Percentiles rank a stretch among this genome's conserved stretches.
These are phyloP conservation scores for Ormyrus pomaceus DNA, from an alignment of 2,888 invertebrate species.

Conservation along the genomic window DNA sequence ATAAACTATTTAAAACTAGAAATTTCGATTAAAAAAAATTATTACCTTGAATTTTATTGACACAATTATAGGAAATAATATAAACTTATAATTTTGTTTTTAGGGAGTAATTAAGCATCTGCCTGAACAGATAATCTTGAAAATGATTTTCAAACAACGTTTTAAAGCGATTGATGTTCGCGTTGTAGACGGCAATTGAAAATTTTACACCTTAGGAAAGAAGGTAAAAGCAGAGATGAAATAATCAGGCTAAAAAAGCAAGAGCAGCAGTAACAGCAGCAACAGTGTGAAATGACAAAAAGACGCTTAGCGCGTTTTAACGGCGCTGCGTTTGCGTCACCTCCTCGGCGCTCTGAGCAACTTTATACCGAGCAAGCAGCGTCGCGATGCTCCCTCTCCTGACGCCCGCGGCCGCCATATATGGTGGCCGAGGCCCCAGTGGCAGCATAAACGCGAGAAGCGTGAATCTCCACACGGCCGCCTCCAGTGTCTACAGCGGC, in stretches of 20 bases:
- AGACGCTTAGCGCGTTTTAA: neutral
- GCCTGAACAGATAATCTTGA: too few species aligned
- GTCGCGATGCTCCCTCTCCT: conserved; percentile 67
- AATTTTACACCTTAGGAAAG: neutral
- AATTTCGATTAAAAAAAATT: too few species aligned
- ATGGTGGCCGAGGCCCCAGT: conserved; percentile 66
- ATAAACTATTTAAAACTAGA: too few species aligned
- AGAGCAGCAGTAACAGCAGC: neutral
- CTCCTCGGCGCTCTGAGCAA: conserved; percentile 58
- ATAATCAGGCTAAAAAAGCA: neutral
- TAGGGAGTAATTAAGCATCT: neutral
- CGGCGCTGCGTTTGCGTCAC: conserved; percentile 27
- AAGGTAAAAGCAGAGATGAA: neutral
- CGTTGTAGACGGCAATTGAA: neutral
- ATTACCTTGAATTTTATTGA: too few species aligned
- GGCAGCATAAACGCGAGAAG: neutral
- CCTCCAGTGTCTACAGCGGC: neutral
- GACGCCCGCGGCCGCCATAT: conserved; percentile 68
- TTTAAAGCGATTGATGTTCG: too few species aligned
- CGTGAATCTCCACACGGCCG: conserved; percentile 1
- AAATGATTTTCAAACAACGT: too few species aligned
- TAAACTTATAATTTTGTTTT: too few species aligned
- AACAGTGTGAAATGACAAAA: conserved; percentile 1
- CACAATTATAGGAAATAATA: too few species aligned
- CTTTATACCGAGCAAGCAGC: conserved; percentile 67